Evolutionary conservation across 2,797 vertebrate genomes (phyloP), one percentile per base, ranked within the genome.

Genomic region (Myoxocephalus aenaeus): DNA sequence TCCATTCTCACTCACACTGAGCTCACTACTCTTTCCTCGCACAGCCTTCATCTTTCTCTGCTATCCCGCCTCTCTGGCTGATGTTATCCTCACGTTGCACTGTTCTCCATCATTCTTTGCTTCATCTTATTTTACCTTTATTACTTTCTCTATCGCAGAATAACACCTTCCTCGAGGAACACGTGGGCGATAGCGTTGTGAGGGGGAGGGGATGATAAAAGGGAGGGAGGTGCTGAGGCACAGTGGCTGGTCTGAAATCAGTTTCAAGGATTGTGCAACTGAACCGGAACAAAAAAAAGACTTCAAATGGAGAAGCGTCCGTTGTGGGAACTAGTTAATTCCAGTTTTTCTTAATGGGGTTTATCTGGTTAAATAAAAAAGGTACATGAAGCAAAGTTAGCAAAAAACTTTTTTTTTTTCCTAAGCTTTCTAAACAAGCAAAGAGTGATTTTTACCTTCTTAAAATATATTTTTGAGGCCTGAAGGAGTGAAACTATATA

Each of bases 101-200:
- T 18, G 51, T 81, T 90, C 87, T 89, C 81, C 67, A 90, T 89
- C 85, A 86, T 83, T 77, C 79, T 57, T 40, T 2, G 65, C 83
- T 85, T 89, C 86, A 81, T 91, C 84, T 88, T 86, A 84, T 88
- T 89, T 86, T 82, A 86, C 86, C 86, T 88, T 90, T 91, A 91
- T 92, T 90, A 84, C 88, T 86, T 88, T 65, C 82, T 84, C 81
- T 84, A 72, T 70, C 17, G 14, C 73, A 54, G 86, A 78, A 73
- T 82, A 78, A 82, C 83, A 69, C 80, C 73, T 88, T 88, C 73
- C 83, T 80, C 9, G 7, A 84, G 76, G 77, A 86, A 77, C 68
- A 62, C 56, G 73, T 73, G 69, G 67, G 48, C 10, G 69, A 90
- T 76, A 69, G 77, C 59, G 86, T 75, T 77, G 73, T 70, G 59